Base-by-base conservation (phyloP, 2,797 vertebrate genomes). In the Gymnothorax javanicus region DNA sequence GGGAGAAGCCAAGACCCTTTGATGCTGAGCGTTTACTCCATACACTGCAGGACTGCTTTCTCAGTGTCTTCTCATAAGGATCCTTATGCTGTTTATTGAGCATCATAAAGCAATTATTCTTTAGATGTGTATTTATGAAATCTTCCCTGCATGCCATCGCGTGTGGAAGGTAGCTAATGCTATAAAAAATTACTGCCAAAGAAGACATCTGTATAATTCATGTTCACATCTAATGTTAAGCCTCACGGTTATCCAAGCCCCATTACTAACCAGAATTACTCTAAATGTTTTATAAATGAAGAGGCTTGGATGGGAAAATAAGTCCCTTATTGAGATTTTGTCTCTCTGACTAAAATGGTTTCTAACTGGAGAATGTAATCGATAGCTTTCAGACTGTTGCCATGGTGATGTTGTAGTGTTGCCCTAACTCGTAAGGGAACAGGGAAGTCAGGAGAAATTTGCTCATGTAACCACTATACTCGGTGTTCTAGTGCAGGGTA, bases 51-150 rank as follows among this genome's bases (percentile, higher is more conserved):
- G 89, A 90, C 88, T 93, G 92, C 89, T 90, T 93, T 95, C 94
- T 95, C 93, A 86, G 81, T 87, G 89, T 89, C 93, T 95, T 94
- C 95, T 95, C 90, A 95, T 88, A 90, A 92, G 58, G 64, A 88
- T 64, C 84, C 56, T 86, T 86, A 15, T n/a, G 15, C 13, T 60
- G 2, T 69, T 73, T 15, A 58, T 73, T 27, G 43, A 73, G 43
- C 27, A 73, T 12, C 27, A 17, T 43, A 4, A 73, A 60, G 25
- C 83, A 83, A 56, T 60, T 43, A 58, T 43, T 82, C 52, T 52
- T 82, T 52, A 56, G 23, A 52, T 25, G 7, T 82, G 50, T 23
- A 20, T 23, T 82, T 27, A 43, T 73, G 71, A 27, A 33, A 73
- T 73, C 13, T 5, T 15, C 54, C 9, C 25, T 27, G 2, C 82